phyloP scores from a whole-genome alignment of 2,888 invertebrate genomes.

The Diloba caeruleocephala region DNA sequence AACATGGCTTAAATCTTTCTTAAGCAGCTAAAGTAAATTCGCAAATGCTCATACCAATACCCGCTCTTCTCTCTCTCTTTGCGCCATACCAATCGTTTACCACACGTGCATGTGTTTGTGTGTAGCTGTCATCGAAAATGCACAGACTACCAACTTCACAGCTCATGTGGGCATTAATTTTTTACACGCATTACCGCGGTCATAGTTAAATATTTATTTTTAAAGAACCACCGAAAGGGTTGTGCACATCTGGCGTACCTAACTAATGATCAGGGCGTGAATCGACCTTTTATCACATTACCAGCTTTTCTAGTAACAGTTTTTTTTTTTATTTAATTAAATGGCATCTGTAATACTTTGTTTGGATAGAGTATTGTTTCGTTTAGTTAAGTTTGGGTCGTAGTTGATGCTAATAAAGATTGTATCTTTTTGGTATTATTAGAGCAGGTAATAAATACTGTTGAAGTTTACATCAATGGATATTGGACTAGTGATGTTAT shows the following conservation, averaged over 20 bases:
- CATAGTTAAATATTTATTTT: slow-evolving; percentile 72
- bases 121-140: slow-evolving; percentile 75
- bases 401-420: not conserved
- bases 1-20: too few species aligned
- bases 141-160: slow-evolving; percentile 54
- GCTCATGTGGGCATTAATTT: slow-evolving; percentile 61
- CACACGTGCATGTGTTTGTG: slow-evolving; percentile 71
- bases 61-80: slow-evolving; percentile 23
- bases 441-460: not conserved
- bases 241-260: slow-evolving; percentile 48
- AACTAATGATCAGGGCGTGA: slow-evolving; percentile 47
- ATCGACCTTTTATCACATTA: slow-evolving; percentile 31
- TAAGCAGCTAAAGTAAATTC: too few species aligned
- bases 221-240: slow-evolving; percentile 55
- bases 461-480: not conserved
- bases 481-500: not conserved
- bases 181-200: slow-evolving; percentile 65
- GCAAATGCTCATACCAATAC: not conserved
- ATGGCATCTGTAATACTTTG: slow-evolving; percentile 25
- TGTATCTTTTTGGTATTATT: not conserved
- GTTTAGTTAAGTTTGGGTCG: not conserved
- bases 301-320: slow-evolving; percentile 3
- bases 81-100: slow-evolving; percentile 19
- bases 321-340: slow-evolving; percentile 22
- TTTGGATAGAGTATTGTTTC: slow-evolving; percentile 6